Evolutionary conservation across 2,113 vertebrate genomes (phyloP).

Genomic region (Lucifuga dentata): DNA sequence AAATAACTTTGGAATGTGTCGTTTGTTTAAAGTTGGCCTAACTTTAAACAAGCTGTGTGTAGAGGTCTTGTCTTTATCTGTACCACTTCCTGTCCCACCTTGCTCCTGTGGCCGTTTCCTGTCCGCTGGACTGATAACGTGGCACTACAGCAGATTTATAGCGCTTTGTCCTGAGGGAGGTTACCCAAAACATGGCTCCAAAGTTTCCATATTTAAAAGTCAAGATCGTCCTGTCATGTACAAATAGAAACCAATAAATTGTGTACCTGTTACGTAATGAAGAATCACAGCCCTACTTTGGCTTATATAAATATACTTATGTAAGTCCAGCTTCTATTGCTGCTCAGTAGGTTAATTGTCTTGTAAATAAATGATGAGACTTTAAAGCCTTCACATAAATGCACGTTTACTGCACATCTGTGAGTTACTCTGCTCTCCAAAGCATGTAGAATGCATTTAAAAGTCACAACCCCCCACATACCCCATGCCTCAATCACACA

Average conservation of each 20-base stretch:
- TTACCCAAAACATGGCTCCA: slow-evolving; percentile 24
- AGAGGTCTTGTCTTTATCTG: slow-evolving; percentile 42
- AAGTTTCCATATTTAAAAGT: neutral
- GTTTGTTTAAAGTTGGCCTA: slow-evolving; percentile 71
- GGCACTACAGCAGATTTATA: slow-evolving; percentile 60
- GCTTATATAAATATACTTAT: slow-evolving; percentile 22
- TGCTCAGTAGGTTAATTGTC: slow-evolving; percentile 39
- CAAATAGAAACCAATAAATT: slow-evolving; percentile 12
- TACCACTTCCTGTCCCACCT: slow-evolving; percentile 77
- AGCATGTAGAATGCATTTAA: slow-evolving; percentile 54
- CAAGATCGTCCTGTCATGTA: slow-evolving; percentile 9
- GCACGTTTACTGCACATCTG: slow-evolving; percentile 7
- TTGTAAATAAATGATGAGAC: slow-evolving; percentile 66
- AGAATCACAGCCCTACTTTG: slow-evolving; percentile 9
- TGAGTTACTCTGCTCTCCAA: slow-evolving; percentile 43
- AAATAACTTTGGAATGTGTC: slow-evolving; percentile 49
- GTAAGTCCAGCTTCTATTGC: slow-evolving; percentile 4
- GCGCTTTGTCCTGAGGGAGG: slow-evolving; percentile 15
- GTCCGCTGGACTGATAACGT: slow-evolving; percentile 40
- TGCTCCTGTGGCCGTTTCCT: slow-evolving; percentile 63
- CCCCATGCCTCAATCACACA: slow-evolving; percentile 10
- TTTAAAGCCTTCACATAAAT: slow-evolving; percentile 59
- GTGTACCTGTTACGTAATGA: slow-evolving; percentile 41
- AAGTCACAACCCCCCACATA: slow-evolving; percentile 54
- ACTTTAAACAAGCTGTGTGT: slow-evolving; percentile 64